A percentile compares a stretch with the other conserved stretches of the same genome.
Conservation (phyloP, 1,140 invertebrate species). For the Atta colombica region DNA sequence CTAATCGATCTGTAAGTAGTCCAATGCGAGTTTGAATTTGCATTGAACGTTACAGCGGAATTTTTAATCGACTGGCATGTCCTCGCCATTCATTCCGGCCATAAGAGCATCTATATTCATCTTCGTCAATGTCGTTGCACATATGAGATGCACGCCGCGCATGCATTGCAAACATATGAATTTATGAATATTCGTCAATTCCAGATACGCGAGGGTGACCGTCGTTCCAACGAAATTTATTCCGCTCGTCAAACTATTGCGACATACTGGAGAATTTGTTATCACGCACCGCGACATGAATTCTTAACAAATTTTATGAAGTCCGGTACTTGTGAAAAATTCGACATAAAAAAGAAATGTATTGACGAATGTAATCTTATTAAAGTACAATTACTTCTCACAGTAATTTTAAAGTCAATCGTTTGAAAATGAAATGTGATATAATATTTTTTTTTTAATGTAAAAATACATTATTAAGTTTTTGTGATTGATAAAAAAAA, state of each 20-base stretch:
- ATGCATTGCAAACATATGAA: conserved; percentile 45
- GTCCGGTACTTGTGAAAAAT: conserved; percentile 1
- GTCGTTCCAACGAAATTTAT: conserved; percentile 43
- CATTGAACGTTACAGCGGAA: conserved; percentile 25
- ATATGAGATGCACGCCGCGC: conserved; percentile 38
- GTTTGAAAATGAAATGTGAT: not conserved
- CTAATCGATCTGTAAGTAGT: conserved; percentile 1
- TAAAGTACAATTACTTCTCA: not conserved
- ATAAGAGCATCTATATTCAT: conserved; percentile 57
- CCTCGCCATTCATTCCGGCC: not conserved
- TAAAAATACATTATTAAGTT: not conserved
- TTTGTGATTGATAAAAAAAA: conserved; percentile 6
- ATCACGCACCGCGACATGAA: conserved; percentile 14
- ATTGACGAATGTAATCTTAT: not conserved
- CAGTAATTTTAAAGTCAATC: not conserved
- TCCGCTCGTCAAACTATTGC: conserved; percentile 47
- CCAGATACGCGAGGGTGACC: conserved; percentile 34
- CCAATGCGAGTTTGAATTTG: conserved; percentile 21
- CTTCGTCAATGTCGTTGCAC: conserved; percentile 56
- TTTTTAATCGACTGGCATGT: conserved; percentile 41
- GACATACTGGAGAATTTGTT: conserved; percentile 51
- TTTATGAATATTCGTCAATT: conserved; percentile 65
- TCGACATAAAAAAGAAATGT: not conserved
- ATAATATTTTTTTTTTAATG: not conserved
- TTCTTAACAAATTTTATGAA: conserved; percentile 28